A percentile compares a stretch with the other conserved stretches of the same genome.
phyloP scores from a whole-genome alignment of 2,888 invertebrate genomes.

The Venustoraphidia nigricollis region DNA sequence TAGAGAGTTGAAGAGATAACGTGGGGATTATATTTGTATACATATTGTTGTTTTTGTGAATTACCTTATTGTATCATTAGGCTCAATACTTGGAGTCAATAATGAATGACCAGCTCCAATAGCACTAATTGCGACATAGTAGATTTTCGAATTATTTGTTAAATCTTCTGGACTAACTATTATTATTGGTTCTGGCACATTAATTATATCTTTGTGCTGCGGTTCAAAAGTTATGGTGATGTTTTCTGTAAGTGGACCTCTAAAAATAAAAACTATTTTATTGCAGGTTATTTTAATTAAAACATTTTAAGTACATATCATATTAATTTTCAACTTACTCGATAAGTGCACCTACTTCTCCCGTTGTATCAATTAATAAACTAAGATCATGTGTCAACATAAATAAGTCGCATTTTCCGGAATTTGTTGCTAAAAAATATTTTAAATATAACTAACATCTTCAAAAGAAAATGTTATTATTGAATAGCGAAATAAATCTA shows the following conservation, averaged over 20 bases:
- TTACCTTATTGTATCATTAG: too few species aligned
- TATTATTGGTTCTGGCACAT: slow-evolving; percentile 21
- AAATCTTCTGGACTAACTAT: slow-evolving; percentile 19
- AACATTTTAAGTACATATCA: too few species aligned
- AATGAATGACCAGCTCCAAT: slow-evolving; percentile 51
- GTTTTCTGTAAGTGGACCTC: slow-evolving; percentile 30
- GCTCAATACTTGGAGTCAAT: slow-evolving; percentile 38
- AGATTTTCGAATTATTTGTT: slow-evolving; percentile 13
- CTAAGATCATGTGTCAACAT: slow-evolving; percentile 33
- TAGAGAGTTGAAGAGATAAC: too few species aligned
- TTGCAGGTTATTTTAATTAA: too few species aligned
- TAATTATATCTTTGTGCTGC: slow-evolving; percentile 48
- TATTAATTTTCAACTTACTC: slow-evolving; percentile 32
- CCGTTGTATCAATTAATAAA: slow-evolving; percentile 37
- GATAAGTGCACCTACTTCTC: slow-evolving; percentile 36
- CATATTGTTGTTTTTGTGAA: too few species aligned
- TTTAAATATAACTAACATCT: too few species aligned
- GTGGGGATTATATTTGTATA: too few species aligned
- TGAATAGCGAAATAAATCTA: too few species aligned
- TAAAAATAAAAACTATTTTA: slow-evolving; percentile 18
- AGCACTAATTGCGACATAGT: slow-evolving; percentile 40
- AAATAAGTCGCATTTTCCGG: too few species aligned
- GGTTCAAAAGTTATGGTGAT: slow-evolving; percentile 36
- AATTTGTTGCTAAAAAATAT: too few species aligned
- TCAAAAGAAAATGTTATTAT: too few species aligned